Evolutionary conservation across 2,888 invertebrate species (phyloP).

Genomic region (Leptopilina syphax): DNA sequence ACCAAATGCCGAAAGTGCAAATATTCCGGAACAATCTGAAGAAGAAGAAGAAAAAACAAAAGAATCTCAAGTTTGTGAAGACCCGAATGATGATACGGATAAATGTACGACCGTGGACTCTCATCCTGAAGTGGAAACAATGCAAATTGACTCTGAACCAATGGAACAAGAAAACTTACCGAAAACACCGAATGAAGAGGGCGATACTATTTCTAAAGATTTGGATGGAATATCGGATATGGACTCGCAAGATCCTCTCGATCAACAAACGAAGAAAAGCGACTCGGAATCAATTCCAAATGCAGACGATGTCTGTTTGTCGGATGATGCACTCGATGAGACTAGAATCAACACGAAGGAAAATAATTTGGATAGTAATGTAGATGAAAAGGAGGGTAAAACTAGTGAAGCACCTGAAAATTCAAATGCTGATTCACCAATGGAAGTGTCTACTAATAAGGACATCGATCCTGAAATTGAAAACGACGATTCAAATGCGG

Average conservation of each 20-base stretch:
- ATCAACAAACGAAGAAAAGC: not conserved
- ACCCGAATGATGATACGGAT: too few relatives aligned
- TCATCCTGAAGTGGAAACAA: not conserved
- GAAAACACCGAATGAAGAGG: not conserved
- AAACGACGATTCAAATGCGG: conserved; percentile 62
- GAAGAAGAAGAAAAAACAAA: not conserved
- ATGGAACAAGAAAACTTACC: not conserved
- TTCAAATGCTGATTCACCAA: conserved; percentile 47
- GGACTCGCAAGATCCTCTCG: not conserved
- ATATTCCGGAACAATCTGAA: not conserved
- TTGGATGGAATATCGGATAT: conserved; percentile 1
- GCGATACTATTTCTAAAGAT: conserved; percentile 18
- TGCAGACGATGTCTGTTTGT: not conserved
- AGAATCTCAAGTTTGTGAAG: not conserved
- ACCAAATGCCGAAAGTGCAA: not conserved
- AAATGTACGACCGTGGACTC: not conserved
- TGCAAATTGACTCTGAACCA: not conserved
- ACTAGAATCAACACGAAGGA: not conserved
- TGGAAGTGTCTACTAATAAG: conserved; percentile 29
- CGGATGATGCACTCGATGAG: not conserved
- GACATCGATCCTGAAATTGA: not conserved
- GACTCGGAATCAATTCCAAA: not conserved
- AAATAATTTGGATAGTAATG: conserved; percentile 29
- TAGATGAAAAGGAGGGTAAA: conserved; percentile 51
- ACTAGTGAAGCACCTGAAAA: conserved; percentile 49